A percentile compares a stretch with the other conserved stretches of the same genome.
These are phyloP conservation scores for Syngnathus scovelli DNA, from an alignment of 2,113 vertebrate species.

Conservation along the genomic window DNA sequence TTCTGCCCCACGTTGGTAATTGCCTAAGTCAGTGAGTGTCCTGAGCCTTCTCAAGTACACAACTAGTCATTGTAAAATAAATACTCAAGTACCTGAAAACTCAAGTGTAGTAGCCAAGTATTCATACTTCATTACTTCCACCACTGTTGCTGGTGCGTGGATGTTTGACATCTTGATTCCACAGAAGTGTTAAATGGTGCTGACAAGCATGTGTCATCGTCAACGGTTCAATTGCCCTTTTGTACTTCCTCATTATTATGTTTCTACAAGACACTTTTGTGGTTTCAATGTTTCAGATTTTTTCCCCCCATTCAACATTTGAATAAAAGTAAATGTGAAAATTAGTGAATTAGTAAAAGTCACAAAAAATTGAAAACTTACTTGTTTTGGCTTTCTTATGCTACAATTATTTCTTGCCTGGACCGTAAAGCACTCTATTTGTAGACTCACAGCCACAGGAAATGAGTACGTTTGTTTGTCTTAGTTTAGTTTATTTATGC, in stretches of 20 bases:
- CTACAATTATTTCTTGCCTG: no score
- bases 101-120: neutral
- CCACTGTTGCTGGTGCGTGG: neutral
- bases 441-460: no score
- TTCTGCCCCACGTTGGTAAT: no score
- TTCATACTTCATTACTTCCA: neutral
- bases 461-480: no score
- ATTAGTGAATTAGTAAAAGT: neutral
- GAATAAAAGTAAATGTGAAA: neutral
- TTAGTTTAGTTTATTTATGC: no score
- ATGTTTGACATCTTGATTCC: neutral
- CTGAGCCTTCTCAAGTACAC: no score
- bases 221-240: neutral
- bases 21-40: no score
- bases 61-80: no score
- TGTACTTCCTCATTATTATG: neutral
- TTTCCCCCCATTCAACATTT: neutral
- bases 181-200: neutral
- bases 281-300: neutral
- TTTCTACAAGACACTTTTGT: neutral
- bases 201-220: neutral
- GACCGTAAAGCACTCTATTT: no score
- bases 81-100: no score
- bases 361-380: no score
- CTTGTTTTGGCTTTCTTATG: no score